phyloP scores from a whole-genome alignment of 2,797 vertebrate species.

The Lophius americanus region DNA sequence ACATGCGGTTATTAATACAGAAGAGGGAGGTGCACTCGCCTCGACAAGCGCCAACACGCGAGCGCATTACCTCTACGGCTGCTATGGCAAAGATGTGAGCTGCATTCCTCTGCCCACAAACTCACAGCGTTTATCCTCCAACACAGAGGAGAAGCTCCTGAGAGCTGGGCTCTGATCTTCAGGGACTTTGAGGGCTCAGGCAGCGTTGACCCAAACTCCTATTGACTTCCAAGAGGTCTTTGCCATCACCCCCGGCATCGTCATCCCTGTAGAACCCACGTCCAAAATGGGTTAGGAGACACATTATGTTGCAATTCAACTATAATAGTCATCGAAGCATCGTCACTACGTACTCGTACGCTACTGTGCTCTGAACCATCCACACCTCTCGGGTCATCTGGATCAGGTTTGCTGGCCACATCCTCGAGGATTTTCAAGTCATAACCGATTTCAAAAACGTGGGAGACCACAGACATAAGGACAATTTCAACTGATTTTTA shows the following conservation, averaged over 20 bases:
- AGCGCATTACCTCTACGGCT: slow-evolving; percentile 82
- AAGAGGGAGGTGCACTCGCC: slow-evolving; percentile 74
- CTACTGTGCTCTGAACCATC: too few species aligned
- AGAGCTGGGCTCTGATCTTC: slow-evolving; percentile 29
- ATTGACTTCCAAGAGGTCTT: slow-evolving; percentile 7
- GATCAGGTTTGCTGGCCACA: too few species aligned
- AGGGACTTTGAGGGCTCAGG: slow-evolving; percentile 32
- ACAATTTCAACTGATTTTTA: too few species aligned
- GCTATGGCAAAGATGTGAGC: slow-evolving; percentile 84
- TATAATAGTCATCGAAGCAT: too few species aligned
- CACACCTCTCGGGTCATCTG: too few species aligned
- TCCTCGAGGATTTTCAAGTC: too few species aligned
- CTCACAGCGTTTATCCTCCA: slow-evolving; percentile 47
- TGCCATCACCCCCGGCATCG: neutral
- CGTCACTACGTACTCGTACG: too few species aligned
- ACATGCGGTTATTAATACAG: slow-evolving; percentile 80
- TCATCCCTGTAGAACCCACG: neutral
- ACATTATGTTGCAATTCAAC: too few species aligned
- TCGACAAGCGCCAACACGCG: slow-evolving; percentile 83
- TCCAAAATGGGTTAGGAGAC: too few species aligned
- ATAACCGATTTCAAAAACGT: too few species aligned
- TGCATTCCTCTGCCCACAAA: slow-evolving; percentile 84
- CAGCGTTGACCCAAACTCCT: neutral
- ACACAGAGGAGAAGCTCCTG: slow-evolving; percentile 50
- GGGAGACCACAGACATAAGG: too few species aligned